phyloP scores from a whole-genome alignment of 2,888 invertebrate genomes.

The Conops quadrifasciatus region DNA sequence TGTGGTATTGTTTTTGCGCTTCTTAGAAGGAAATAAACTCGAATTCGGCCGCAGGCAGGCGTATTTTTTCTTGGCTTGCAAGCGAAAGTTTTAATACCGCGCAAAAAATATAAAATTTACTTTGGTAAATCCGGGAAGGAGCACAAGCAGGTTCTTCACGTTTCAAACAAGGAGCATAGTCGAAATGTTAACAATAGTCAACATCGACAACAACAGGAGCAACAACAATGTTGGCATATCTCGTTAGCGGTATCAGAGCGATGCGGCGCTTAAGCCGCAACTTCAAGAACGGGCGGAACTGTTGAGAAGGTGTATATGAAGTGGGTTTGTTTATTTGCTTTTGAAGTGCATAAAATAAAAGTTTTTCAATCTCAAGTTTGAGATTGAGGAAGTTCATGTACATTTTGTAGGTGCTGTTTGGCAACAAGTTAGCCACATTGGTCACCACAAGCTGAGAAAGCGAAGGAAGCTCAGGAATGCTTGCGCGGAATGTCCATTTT shows the following conservation, averaged over 20 bases:
- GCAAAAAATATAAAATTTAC: slow-evolving; percentile 16
- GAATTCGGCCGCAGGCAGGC: too few relatives aligned
- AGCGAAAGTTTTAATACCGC: slow-evolving; percentile 17
- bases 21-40: too few relatives aligned
- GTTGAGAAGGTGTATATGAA: slow-evolving; percentile 33
- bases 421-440: too few relatives aligned
- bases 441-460: neutral
- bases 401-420: neutral
- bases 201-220: neutral
- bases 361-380: slow-evolving; percentile 49
- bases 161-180: too few relatives aligned
- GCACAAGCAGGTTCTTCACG: neutral
- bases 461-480: neutral
- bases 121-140: neutral
- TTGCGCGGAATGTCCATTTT: too few relatives aligned
- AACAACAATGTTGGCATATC: neutral
- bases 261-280: neutral
- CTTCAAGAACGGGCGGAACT: neutral
- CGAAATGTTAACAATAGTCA: neutral
- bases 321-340: slow-evolving; percentile 40
- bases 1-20: too few relatives aligned
- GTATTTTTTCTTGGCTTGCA: neutral
- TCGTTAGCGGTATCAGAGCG: neutral
- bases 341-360: slow-evolving; percentile 48
- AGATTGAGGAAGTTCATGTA: slow-evolving; percentile 39